Conservation (phyloP, 2,888 invertebrate species). For the Mythimna albipuncta region DNA sequence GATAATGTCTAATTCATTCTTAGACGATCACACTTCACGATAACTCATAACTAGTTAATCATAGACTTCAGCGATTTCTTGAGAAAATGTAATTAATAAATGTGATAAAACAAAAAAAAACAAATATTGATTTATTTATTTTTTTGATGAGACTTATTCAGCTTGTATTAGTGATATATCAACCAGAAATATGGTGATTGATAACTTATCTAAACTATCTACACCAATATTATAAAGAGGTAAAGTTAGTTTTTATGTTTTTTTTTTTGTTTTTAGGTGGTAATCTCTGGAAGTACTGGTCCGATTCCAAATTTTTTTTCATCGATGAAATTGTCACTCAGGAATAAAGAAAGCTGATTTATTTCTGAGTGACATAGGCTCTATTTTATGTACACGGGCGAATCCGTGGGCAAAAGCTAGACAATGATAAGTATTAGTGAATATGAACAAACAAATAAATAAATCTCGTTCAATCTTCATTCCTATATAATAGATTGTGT, state of each 20-base stretch:
- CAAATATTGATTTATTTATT: background rate
- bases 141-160: background rate
- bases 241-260: too few species aligned
- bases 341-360: too few species aligned
- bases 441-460: background rate
- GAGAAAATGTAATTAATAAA: background rate
- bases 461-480: background rate
- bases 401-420: too few species aligned
- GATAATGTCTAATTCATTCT: background rate
- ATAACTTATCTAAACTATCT: too few species aligned
- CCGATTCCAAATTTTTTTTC: too few species aligned
- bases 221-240: too few species aligned
- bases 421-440: background rate
- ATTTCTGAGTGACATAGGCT: too few species aligned
- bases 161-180: background rate
- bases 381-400: too few species aligned
- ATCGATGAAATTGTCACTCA: too few species aligned
- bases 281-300: too few species aligned
- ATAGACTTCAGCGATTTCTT: background rate
- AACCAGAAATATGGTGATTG: background rate
- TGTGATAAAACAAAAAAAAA: too few species aligned
- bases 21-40: background rate
- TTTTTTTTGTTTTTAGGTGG: too few species aligned
- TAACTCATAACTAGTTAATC: background rate
- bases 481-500: background rate